These are phyloP conservation scores for human (Homo sapiens) DNA, from an alignment of 2,113 vertebrate species.

Conservation along the genomic window DNA sequence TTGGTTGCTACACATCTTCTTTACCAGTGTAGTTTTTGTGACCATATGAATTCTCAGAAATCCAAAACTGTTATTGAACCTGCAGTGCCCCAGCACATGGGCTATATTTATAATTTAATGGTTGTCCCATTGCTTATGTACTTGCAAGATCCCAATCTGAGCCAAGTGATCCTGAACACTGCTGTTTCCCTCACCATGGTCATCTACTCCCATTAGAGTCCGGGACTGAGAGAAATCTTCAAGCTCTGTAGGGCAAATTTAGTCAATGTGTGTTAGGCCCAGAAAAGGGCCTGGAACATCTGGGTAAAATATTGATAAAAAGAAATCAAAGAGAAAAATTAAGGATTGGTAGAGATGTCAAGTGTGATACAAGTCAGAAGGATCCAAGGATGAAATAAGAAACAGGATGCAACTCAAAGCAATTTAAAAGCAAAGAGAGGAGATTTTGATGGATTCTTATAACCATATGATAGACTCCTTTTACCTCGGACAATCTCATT, in stretches of 20 bases:
- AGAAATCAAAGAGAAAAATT: neutral
- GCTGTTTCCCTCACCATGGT: neutral
- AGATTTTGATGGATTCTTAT: neutral
- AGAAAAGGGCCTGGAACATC: neutral
- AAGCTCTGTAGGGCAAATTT: neutral
- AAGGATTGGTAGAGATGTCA: neutral
- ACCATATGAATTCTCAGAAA: neutral
- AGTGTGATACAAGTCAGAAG: neutral
- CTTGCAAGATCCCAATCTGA: neutral
- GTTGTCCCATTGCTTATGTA: neutral
- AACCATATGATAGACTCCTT: neutral
- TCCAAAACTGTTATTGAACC: neutral
- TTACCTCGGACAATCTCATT: neutral
- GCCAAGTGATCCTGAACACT: neutral
- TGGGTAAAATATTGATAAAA: neutral
- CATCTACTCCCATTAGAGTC: neutral
- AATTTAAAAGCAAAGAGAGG: neutral
- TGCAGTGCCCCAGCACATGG: neutral
- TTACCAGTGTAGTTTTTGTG: neutral
- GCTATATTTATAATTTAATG: neutral
- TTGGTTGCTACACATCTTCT: neutral
- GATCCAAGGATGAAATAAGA: neutral
- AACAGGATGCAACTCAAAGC: neutral
- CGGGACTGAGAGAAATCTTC: neutral
- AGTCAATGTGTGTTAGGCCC: neutral